Evolutionary conservation across 1,140 invertebrate genomes (phyloP), one percentile per base, ranked within the genome.

Genomic region (Habropoda laboriosa): DNA sequence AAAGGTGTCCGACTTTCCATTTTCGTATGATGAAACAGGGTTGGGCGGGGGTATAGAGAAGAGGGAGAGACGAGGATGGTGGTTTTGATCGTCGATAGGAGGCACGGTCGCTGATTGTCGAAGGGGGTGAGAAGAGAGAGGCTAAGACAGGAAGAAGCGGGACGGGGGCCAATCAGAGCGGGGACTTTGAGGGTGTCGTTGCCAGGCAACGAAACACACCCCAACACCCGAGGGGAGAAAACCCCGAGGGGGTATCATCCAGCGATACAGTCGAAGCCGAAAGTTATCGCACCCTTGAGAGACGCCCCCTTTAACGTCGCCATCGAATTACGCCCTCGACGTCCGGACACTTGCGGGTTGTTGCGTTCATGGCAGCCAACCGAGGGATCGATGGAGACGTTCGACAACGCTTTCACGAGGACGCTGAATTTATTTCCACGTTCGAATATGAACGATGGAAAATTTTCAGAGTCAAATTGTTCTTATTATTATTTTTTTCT

Each of bases 121-220:
- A 68, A 68, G 64, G 45, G 64, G 64, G 47, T 53, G 64, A 68
- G 64, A 68, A 51, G 64, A 47, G 64, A 68, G 64, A 68, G 64
- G 47, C 64, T 68, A 68, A 68, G 64, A 68, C 64, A 68, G 64
- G 64, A 49, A 68, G 47, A 68, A 68, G 64, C 64, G 64, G 64
- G 64, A 68, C 64, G 64, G 64, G n/a, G 64, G 64, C 64, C 64
- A 68, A 68, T 68, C 64, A 68, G 64, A 68, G 64, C 64, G 86
- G 91, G 90, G 58, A 61, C 76, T 89, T 92, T 87, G 92, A 89
- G 89, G 90, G 91, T 92, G 91, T 92, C 87, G 92, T 93, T 93
- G 92, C 92, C 86, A 86, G 87, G 92, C 91, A 93, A 93, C 92
- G 88, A 91, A 83, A 85, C 83, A 84, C 80, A 85, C 81, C 83